phyloP scores from a whole-genome alignment of 2,113 vertebrate species.

The Elephantulus edwardii region DNA sequence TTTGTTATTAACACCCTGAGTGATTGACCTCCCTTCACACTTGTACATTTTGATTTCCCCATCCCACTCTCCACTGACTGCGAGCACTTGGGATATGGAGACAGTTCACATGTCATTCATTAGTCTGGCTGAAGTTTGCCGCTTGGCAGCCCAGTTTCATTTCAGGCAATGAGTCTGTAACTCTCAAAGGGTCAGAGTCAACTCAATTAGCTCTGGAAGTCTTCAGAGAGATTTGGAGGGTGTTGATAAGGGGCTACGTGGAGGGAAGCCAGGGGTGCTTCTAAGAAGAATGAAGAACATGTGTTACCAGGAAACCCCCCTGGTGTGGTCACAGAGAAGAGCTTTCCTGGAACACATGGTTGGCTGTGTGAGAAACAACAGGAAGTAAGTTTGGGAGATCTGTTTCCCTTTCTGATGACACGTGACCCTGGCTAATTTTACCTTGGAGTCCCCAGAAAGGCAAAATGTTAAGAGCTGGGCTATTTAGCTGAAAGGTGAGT shows the following conservation, averaged over 20 bases:
- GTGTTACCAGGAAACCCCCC: background rate
- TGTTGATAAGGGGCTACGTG: background rate
- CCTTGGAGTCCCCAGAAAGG: background rate
- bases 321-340: background rate
- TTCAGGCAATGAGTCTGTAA: background rate
- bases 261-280: background rate
- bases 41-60: background rate
- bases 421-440: slow-evolving; percentile 21
- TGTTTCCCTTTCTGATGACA: slow-evolving; percentile 36
- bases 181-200: background rate
- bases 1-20: background rate
- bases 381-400: background rate
- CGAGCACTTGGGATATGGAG: background rate
- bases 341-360: background rate
- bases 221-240: background rate
- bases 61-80: background rate
- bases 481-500: background rate
- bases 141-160: background rate
- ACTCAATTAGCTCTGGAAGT: background rate
- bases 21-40: background rate
- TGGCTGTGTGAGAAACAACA: background rate
- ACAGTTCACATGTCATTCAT: background rate
- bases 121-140: background rate
- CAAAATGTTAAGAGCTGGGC: background rate
- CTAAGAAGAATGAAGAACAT: fast-evolving